Conservation (phyloP, 2,113 vertebrate genomes). For the Condylura cristata region DNA sequence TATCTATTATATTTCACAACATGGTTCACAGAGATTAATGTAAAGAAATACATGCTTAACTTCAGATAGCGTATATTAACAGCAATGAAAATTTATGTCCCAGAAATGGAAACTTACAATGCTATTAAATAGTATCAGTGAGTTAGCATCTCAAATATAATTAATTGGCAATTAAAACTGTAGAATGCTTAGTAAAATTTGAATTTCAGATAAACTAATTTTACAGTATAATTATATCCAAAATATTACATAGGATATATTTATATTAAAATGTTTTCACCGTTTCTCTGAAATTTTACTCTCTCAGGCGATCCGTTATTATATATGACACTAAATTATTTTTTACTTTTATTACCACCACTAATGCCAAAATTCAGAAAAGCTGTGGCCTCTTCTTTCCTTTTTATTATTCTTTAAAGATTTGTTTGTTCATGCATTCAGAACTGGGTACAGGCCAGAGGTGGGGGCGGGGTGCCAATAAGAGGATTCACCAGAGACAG, state of each 20-base stretch:
- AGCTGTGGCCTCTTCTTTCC: background rate
- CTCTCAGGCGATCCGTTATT: background rate
- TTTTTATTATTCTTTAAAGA: too few species aligned
- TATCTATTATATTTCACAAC: background rate
- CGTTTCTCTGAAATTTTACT: conserved; percentile 12
- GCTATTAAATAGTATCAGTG: background rate
- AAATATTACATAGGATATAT: background rate
- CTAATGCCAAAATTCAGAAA: background rate
- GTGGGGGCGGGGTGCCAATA: too few species aligned
- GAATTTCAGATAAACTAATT: conserved; percentile 1
- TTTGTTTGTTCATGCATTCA: too few species aligned
- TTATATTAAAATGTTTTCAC: background rate
- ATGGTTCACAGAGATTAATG: background rate
- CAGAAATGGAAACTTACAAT: background rate
- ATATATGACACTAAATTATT: background rate
- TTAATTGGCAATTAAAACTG: background rate
- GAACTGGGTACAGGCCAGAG: too few species aligned
- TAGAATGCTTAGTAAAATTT: background rate
- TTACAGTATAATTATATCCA: background rate
- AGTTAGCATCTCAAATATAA: background rate
- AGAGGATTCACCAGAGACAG: too few species aligned
- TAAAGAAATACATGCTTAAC: background rate
- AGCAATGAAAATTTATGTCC: background rate
- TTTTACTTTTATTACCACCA: background rate
- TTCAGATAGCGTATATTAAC: background rate